These are phyloP conservation scores for Synaphobranchus kaupii DNA, from an alignment of 2,797 vertebrate species.

Conservation along the genomic window DNA sequence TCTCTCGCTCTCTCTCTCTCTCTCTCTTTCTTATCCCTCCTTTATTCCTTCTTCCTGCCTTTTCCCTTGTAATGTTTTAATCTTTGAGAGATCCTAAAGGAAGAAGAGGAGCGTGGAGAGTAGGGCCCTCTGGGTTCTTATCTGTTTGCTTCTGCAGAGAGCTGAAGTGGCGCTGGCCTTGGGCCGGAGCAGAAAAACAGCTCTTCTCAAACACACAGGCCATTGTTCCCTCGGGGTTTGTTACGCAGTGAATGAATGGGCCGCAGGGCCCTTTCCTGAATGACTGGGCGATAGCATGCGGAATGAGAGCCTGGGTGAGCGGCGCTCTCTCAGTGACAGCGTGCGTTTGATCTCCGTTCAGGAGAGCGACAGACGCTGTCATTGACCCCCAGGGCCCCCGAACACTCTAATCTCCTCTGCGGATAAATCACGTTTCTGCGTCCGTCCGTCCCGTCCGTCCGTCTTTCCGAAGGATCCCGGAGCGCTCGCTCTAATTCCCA, in stretches of 20 bases:
- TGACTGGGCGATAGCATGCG: conserved; percentile 16
- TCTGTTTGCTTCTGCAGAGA: conserved; percentile 19
- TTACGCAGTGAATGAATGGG: not conserved
- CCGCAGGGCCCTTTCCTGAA: conserved; percentile 1
- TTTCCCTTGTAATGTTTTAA: conserved; percentile 15
- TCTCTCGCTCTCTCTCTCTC: not conserved
- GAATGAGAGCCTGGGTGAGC: not conserved
- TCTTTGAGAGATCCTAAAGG: not conserved
- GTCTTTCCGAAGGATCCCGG: not conserved
- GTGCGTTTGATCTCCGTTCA: conserved; percentile 21
- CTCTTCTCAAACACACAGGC: conserved; percentile 16
- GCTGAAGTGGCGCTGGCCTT: not conserved
- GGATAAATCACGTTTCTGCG: conserved; percentile 6
- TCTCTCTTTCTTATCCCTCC: not conserved
- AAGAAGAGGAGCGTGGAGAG: conserved; percentile 15
- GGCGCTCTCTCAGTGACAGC: conserved; percentile 6
- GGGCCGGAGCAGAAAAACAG: conserved; percentile 10
- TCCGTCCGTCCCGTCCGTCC: not conserved
- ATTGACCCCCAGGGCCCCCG: not conserved
- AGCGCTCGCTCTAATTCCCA: not conserved
- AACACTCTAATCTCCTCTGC: conserved; percentile 29
- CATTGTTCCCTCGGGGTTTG: conserved; percentile 15
- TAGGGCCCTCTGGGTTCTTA: not conserved
- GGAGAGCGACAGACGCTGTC: conserved; percentile 27
- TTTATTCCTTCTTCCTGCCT: conserved; percentile 11